Percentiles rank a stretch among this genome's conserved stretches.
phyloP scores from a whole-genome alignment of 2,797 vertebrate species.

The Orientallactaga sibirica region DNA sequence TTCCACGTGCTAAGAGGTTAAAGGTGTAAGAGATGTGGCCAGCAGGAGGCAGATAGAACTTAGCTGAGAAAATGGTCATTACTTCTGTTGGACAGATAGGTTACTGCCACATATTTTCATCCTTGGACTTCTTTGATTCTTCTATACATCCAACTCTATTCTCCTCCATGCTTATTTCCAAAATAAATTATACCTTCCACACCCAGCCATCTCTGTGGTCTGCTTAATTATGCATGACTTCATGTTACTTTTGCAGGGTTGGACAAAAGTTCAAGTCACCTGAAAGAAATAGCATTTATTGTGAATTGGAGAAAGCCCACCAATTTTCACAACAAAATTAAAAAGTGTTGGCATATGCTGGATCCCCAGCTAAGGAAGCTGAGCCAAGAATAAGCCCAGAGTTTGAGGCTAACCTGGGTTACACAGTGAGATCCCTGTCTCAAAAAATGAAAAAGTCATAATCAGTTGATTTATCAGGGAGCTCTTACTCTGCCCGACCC shows the following conservation, averaged over 20 bases:
- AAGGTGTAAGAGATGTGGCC: neutral
- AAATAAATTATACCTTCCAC: neutral
- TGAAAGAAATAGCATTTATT: neutral
- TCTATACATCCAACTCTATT: neutral
- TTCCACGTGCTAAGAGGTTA: neutral
- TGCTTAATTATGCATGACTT: conserved; percentile 13
- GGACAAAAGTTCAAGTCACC: conserved; percentile 41
- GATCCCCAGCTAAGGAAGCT: neutral
- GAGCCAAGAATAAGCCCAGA: neutral
- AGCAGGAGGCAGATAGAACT: neutral
- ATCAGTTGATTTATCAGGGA: neutral
- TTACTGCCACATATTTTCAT: neutral
- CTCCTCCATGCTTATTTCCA: neutral
- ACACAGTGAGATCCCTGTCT: neutral
- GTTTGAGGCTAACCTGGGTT: neutral
- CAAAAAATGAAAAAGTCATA: neutral
- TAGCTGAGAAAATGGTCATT: neutral
- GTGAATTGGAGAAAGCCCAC: neutral
- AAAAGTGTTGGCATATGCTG: neutral
- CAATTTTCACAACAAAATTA: neutral
- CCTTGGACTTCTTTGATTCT: neutral
- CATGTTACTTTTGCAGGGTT: neutral
- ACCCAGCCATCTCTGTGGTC: neutral
- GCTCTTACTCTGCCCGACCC: neutral
- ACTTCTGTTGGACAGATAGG: neutral